phyloP scores from a whole-genome alignment of 1,140 invertebrate genomes.

The Teleogryllus occipitalis region DNA sequence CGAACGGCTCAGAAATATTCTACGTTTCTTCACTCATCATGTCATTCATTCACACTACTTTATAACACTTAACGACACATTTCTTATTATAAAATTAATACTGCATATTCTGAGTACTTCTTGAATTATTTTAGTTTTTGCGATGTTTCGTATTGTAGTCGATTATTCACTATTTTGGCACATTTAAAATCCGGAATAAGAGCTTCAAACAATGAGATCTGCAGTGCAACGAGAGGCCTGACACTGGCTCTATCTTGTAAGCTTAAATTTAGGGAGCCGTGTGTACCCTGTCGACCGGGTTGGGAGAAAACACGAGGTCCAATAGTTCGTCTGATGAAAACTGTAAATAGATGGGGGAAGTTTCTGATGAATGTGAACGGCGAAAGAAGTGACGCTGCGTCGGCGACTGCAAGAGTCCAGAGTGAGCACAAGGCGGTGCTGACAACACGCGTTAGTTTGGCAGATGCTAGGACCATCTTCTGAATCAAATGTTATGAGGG shows the following conservation, averaged over 20 bases:
- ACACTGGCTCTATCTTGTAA: not conserved
- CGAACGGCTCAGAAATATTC: too few relatives aligned
- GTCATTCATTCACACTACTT: not conserved
- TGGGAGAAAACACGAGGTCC: not conserved
- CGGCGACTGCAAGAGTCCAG: too few relatives aligned
- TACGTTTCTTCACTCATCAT: not conserved
- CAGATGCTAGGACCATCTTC: too few relatives aligned
- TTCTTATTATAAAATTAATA: not conserved
- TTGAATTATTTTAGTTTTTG: too few relatives aligned
- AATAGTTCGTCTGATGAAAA: too few relatives aligned
- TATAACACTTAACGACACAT: not conserved
- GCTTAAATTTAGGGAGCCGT: not conserved
- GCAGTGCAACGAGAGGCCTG: not conserved
- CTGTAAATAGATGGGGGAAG: too few relatives aligned
- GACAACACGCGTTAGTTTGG: too few relatives aligned
- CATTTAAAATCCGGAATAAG: not conserved
- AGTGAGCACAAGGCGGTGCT: too few relatives aligned
- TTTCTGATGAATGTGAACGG: too few relatives aligned
- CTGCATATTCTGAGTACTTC: not conserved
- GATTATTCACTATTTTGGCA: conserved; percentile 5
- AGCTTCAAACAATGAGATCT: not conserved
- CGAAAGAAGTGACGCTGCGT: too few relatives aligned
- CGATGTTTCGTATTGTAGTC: not conserved
- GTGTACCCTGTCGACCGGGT: not conserved
- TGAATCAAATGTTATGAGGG: too few relatives aligned